Evolutionary conservation across 1,140 invertebrate species (phyloP), one percentile per base, ranked within the genome.

Genomic region (Meloidogyne floridensis): DNA sequence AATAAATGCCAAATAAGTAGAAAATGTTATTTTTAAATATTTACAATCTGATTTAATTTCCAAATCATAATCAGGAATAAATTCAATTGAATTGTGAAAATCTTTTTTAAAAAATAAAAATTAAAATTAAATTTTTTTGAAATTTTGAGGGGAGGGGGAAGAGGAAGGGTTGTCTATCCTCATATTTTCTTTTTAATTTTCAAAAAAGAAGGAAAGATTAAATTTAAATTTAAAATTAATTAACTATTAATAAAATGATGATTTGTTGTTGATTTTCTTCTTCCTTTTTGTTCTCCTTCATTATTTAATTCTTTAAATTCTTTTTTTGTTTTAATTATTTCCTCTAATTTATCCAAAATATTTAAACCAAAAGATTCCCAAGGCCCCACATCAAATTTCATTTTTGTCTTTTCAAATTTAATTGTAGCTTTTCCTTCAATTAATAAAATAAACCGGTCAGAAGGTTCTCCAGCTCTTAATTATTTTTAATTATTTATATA

Each of bases 301-400:
- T 11, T 54, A 51, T 69, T 80, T 59, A 53, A 59, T 56, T 79
- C 70, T 54, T 20, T 47, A 6, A 8, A 47, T 6, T 47, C 56
- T 20, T 82, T 54, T 71, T 56, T 84, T 51, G 69, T 54, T 10
- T 9, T 81, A 54, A 75, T 42, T 42, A 42, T 47, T 15, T 71
- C 77, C 59, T 87, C 75, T 54, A 88, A 75, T 32, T 85, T 77
- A 72, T 84, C 73, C 3, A 88, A 65, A 43, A 88, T 76, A 56
- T 80, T 82, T 10, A 75, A 65, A 43, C 87, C 87, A 70, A 88
- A 88, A 13, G 42, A 77, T 59, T 88, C 83, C 87, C 87, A 88
- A 2, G 88, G 80, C 6, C 88, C 87, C 0, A 88, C 87, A 18
- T 80, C 54, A 65, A 88, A 88, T 32, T 84, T 76, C 88, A 88